Evolutionary conservation across 2,888 invertebrate species (phyloP).

Genomic region (Sympetrum striolatum): DNA sequence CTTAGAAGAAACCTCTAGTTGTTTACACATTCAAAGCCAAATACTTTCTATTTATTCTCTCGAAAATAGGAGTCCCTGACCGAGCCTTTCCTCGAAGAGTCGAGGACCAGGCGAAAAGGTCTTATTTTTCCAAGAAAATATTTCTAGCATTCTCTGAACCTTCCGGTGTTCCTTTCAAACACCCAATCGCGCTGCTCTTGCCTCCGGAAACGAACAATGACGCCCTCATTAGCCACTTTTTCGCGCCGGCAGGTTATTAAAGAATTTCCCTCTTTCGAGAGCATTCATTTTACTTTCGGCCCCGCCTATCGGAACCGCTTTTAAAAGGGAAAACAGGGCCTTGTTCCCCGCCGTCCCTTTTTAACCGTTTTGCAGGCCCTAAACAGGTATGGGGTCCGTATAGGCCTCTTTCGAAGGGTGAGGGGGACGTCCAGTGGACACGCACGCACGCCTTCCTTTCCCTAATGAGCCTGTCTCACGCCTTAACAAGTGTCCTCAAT

Average conservation of each 20-base stretch:
- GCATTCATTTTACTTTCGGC: not conserved
- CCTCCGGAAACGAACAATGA: not conserved
- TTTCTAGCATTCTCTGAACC: no score
- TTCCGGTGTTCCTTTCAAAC: not conserved
- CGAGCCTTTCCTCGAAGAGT: no score
- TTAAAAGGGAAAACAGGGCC: not conserved
- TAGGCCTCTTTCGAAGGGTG: not conserved
- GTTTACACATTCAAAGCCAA: no score
- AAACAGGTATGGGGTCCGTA: not conserved
- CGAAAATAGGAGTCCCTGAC: no score
- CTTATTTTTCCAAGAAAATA: no score
- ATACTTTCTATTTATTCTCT: no score
- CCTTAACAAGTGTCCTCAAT: slow-evolving; percentile 31
- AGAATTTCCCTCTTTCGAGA: not conserved
- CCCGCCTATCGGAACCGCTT: not conserved
- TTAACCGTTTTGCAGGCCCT: not conserved
- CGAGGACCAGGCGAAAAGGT: no score
- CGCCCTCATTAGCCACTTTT: not conserved
- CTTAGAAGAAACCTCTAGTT: no score
- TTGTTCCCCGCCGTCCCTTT: not conserved
- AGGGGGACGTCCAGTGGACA: not conserved
- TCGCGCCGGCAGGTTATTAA: not conserved
- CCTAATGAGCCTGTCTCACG: slow-evolving; percentile 1
- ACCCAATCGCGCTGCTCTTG: not conserved
- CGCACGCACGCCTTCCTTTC: not conserved